Conservation (phyloP, 2,888 invertebrate genomes). For the Thecocarcelia acutangulata region DNA sequence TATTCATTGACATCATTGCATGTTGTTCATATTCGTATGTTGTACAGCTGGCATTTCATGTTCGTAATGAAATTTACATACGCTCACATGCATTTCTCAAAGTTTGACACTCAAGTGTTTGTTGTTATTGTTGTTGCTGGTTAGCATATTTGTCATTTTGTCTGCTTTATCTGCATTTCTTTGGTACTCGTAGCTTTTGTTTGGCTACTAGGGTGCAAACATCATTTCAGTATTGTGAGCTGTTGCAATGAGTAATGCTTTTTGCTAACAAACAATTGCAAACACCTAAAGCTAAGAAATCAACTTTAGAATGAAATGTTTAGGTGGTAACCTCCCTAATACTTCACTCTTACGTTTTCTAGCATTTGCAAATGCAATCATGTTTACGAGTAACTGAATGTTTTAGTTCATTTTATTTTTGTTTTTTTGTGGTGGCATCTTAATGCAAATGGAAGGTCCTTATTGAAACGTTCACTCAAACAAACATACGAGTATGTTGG, state of each 20-base stretch:
- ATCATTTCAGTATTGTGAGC: too few species aligned
- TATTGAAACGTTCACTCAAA: background rate
- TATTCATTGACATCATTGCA: conserved; percentile 6
- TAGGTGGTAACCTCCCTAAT: too few species aligned
- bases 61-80: conserved; percentile 42
- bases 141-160: conserved; percentile 22
- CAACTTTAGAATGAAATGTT: too few species aligned
- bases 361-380: conserved; percentile 2
- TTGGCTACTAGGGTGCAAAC: too few species aligned
- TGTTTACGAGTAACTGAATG: conserved; percentile 1
- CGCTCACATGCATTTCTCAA: conserved; percentile 20
- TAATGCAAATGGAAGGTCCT: conserved; percentile 57
- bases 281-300: too few species aligned
- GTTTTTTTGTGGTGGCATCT: conserved; percentile 13
- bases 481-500: background rate
- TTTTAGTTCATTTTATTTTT: conserved; percentile 28
- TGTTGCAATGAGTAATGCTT: too few species aligned
- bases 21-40: background rate
- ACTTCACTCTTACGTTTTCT: background rate
- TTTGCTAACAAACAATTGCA: too few species aligned
- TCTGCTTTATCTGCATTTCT: background rate
- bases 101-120: conserved; percentile 37
- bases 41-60: conserved; percentile 37
- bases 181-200: background rate
- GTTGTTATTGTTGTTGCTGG: conserved; percentile 3